Conservation (phyloP, 2,888 invertebrate species). For the Eledona agricola region DNA sequence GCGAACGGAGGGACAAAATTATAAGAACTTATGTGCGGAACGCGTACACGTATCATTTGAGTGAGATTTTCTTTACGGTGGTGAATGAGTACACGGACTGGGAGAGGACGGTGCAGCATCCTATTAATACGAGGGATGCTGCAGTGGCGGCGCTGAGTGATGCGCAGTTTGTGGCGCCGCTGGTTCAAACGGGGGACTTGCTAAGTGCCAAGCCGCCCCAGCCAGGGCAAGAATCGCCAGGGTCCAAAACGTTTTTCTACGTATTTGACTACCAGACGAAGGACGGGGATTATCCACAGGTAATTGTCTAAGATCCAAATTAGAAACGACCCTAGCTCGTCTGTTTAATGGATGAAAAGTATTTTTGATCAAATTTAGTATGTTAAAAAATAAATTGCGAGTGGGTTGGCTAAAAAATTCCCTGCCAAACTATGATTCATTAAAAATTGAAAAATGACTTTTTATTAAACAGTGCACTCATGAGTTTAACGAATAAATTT, state of each 20-base stretch:
- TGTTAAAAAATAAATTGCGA: too few species aligned
- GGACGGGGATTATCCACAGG: constrained; percentile 88
- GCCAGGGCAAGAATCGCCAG: constrained; percentile 66
- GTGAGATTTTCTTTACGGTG: constrained; percentile 95
- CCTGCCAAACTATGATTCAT: too few species aligned
- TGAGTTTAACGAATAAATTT: too few species aligned
- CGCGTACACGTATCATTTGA: constrained; percentile 93
- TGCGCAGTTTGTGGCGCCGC: constrained; percentile 91
- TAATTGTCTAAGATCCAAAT: constrained; percentile 61
- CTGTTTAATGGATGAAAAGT: too few species aligned
- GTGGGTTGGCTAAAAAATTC: too few species aligned
- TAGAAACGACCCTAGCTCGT: too few species aligned
- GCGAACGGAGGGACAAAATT: constrained; percentile 86
- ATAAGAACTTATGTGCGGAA: constrained; percentile 92
- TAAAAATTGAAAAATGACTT: too few species aligned
- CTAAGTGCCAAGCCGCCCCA: constrained; percentile 76
- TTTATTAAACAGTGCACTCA: too few species aligned
- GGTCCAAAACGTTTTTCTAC: constrained; percentile 87
- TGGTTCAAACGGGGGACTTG: constrained; percentile 85
- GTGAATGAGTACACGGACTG: constrained; percentile 98
- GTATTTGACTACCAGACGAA: constrained; percentile 93
- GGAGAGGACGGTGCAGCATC: constrained; percentile 91
- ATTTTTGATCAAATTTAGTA: too few species aligned
- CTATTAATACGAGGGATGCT: constrained; percentile 87
- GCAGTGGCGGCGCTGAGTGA: constrained; percentile 93